Evolutionary conservation across 2,113 vertebrate species (phyloP).

Genomic region (Heteronetta atricapilla): DNA sequence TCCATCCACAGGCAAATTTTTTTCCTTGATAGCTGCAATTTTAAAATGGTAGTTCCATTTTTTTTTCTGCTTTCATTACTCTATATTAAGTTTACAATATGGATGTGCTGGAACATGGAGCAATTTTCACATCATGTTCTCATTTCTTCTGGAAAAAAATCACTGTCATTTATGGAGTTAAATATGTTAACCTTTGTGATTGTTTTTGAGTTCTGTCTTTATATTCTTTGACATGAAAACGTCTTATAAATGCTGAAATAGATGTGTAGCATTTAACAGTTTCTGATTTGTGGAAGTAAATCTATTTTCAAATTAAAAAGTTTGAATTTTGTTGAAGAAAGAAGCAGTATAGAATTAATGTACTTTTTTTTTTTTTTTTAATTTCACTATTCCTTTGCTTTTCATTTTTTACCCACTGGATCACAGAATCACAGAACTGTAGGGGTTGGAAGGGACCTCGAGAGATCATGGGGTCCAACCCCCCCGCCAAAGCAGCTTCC

Average conservation of each 20-base stretch:
- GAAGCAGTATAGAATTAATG: not conserved
- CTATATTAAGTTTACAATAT: not conserved
- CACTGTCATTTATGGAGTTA: not conserved
- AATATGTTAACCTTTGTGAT: not conserved
- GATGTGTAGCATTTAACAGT: not conserved
- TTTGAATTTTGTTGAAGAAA: conserved; percentile 9
- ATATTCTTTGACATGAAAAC: not conserved
- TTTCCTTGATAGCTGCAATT: not conserved
- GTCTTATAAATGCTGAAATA: not conserved
- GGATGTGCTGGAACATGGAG: not conserved
- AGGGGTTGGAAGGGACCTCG: too few relatives aligned
- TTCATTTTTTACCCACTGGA: not conserved
- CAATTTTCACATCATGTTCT: not conserved
- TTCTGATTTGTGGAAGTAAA: not conserved
- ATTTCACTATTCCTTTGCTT: not conserved
- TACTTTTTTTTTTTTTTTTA: not conserved
- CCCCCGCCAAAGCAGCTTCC: too few relatives aligned
- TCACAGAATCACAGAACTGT: not conserved
- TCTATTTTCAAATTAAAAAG: not conserved
- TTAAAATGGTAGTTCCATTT: not conserved
- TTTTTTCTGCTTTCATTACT: not conserved
- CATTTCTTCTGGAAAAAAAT: not conserved
- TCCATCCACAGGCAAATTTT: not conserved
- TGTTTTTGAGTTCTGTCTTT: not conserved
- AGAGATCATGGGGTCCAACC: too few relatives aligned